Evolutionary conservation across 1,140 invertebrate genomes (phyloP).

Genomic region (Apis cerana): DNA sequence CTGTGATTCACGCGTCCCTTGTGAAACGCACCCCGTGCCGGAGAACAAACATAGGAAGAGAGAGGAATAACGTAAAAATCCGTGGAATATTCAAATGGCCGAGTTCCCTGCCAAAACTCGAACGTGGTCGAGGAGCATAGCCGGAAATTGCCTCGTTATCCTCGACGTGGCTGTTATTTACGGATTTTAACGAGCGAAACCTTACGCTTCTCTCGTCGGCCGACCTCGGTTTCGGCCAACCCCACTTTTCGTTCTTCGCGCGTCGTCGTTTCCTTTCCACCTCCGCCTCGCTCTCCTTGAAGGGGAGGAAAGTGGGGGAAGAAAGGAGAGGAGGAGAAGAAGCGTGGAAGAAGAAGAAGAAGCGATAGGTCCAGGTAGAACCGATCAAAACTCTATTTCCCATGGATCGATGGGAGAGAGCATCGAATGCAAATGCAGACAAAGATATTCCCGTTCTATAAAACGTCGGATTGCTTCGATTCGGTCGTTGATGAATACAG

Average conservation of each 20-base stretch:
- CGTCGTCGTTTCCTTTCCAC: neutral
- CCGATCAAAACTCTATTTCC: constrained; percentile 9
- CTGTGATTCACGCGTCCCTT: neutral
- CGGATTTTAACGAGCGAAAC: constrained; percentile 61
- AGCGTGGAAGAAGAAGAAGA: too few relatives aligned
- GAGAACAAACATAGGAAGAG: too few relatives aligned
- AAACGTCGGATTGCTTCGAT: neutral
- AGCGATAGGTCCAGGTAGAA: neutral
- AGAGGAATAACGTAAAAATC: constrained; percentile 29
- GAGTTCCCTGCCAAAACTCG: constrained; percentile 10
- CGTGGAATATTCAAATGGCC: constrained; percentile 43
- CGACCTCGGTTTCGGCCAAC: constrained; percentile 34
- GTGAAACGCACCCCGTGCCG: too few relatives aligned
- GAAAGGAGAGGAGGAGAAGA: too few relatives aligned
- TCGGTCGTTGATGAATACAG: neutral
- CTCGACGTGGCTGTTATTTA: constrained; percentile 62
- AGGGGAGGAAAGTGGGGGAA: too few relatives aligned
- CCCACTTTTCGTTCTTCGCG: constrained; percentile 15
- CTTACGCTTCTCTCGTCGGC: constrained; percentile 36
- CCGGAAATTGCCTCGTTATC: constrained; percentile 67
- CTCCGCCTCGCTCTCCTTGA: too few relatives aligned
- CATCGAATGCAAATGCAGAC: neutral
- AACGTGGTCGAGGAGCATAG: constrained; percentile 37
- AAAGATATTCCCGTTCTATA: constrained; percentile 23
- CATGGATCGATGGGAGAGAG: constrained; percentile 10